phyloP scores from a whole-genome alignment of 2,888 invertebrate species.

The Atherix ibis region DNA sequence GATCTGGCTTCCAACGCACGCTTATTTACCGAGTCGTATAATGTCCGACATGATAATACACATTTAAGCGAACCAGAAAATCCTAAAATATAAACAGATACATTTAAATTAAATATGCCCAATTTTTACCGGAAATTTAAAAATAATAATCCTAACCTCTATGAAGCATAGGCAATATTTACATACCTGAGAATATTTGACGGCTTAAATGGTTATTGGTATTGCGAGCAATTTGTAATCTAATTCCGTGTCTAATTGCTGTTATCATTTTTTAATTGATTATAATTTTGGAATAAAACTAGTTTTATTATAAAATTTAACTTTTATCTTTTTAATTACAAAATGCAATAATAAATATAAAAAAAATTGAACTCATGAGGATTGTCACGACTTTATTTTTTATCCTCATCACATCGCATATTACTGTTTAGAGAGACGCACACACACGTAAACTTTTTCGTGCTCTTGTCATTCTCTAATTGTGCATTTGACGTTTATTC shows the following conservation, averaged over 20 bases:
- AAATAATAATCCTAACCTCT: background rate
- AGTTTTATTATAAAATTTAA: background rate
- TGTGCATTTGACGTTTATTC: too few species aligned
- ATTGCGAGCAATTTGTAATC: constrained; percentile 7
- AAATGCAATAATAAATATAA: constrained; percentile 8
- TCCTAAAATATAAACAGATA: constrained; percentile 4
- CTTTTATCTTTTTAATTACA: constrained; percentile 1
- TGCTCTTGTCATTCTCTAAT: too few species aligned
- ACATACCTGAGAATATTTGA: constrained; percentile 9
- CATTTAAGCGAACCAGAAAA: constrained; percentile 5
- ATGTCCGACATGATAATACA: constrained; percentile 2
- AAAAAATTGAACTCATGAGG: constrained; percentile 5
- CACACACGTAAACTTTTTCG: too few species aligned
- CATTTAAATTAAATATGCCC: background rate
- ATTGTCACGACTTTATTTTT: too few species aligned
- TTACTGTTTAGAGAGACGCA: too few species aligned
- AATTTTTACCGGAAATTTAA: too few species aligned
- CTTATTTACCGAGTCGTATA: constrained; percentile 22
- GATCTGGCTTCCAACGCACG: constrained; percentile 23
- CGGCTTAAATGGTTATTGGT: constrained; percentile 5
- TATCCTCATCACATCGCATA: too few species aligned
- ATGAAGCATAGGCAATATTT: too few species aligned
- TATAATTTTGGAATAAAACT: too few species aligned
- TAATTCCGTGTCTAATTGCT: constrained; percentile 4
- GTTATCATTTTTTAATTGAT: constrained; percentile 9